Conservation (phyloP, 1,140 invertebrate genomes). For the Oryctes rhinoceros region DNA sequence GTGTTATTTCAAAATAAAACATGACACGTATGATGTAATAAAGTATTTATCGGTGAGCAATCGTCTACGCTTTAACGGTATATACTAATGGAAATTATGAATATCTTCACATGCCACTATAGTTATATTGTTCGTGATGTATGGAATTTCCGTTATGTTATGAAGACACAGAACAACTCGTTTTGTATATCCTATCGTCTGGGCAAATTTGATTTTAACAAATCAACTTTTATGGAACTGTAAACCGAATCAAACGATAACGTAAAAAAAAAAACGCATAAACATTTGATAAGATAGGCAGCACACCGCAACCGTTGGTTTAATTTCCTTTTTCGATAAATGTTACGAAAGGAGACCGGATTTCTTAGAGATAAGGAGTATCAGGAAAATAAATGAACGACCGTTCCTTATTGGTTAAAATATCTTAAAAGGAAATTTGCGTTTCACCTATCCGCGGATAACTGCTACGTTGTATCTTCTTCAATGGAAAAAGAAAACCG, state of each 20-base stretch:
- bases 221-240: neutral
- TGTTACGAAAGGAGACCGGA: slow-evolving; percentile 17
- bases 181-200: neutral
- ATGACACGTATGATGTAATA: neutral
- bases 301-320: neutral
- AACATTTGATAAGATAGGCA: slow-evolving; percentile 2
- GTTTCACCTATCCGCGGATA: slow-evolving; percentile 9
- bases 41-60: neutral
- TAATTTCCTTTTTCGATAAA: slow-evolving; percentile 36
- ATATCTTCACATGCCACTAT: too few relatives aligned
- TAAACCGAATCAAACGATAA: slow-evolving; percentile 3
- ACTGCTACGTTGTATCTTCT: neutral
- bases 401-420: neutral
- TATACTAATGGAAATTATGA: neutral
- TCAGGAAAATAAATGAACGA: slow-evolving; percentile 27
- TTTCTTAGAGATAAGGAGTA: slow-evolving; percentile 32
- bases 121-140: too few relatives aligned
- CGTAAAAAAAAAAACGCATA: slow-evolving; percentile 15
- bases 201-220: neutral
- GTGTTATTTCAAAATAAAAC: neutral
- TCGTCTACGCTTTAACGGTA: neutral
- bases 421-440: slow-evolving; percentile 31
- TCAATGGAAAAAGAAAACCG: neutral
- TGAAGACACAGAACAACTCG: too few relatives aligned
- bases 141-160: too few relatives aligned